These are phyloP conservation scores for Macrocentrus cingulum DNA, from an alignment of 1,140 invertebrate species.

Conservation along the genomic window DNA sequence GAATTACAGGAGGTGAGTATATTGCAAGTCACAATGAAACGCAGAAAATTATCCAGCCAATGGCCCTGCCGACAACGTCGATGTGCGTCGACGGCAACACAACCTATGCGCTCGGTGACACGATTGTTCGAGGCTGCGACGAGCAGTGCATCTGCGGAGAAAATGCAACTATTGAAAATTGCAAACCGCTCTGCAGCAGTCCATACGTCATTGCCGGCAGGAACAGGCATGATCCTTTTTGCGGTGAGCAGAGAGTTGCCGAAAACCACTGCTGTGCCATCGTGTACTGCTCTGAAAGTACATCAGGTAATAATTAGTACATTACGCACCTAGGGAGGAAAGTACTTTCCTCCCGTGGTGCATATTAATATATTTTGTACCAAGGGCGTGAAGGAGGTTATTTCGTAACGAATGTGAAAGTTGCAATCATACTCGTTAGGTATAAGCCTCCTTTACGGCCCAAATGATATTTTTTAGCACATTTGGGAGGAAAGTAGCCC, in stretches of 20 bases:
- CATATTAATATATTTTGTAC: no score
- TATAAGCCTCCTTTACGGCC: no score
- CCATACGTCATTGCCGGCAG: slow-evolving; percentile 66
- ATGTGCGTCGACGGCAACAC: slow-evolving; percentile 74
- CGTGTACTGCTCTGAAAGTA: slow-evolving; percentile 64
- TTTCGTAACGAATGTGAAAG: no score
- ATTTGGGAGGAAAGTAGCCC: no score
- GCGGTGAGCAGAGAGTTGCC: slow-evolving; percentile 66
- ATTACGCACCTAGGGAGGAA: no score
- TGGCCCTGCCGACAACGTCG: slow-evolving; percentile 23
- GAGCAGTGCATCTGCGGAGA: slow-evolving; percentile 69
- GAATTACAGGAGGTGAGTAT: slow-evolving; percentile 51
- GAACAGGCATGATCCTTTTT: slow-evolving; percentile 69
- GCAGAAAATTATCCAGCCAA: slow-evolving; percentile 32
- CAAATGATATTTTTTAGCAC: no score
- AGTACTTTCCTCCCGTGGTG: no score
- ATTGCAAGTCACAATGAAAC: slow-evolving; percentile 43
- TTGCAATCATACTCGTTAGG: no score
- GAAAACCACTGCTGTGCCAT: slow-evolving; percentile 79
- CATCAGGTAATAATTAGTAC: no score
- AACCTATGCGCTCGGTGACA: slow-evolving; percentile 70
- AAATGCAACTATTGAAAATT: slow-evolving; percentile 64
- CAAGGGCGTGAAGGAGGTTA: no score
- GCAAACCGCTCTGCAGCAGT: slow-evolving; percentile 67
- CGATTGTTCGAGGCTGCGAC: slow-evolving; percentile 69